A percentile compares a stretch with the other conserved stretches of the same genome.
Conservation (phyloP, 2,113 vertebrate genomes). For the Garra rufa region DNA sequence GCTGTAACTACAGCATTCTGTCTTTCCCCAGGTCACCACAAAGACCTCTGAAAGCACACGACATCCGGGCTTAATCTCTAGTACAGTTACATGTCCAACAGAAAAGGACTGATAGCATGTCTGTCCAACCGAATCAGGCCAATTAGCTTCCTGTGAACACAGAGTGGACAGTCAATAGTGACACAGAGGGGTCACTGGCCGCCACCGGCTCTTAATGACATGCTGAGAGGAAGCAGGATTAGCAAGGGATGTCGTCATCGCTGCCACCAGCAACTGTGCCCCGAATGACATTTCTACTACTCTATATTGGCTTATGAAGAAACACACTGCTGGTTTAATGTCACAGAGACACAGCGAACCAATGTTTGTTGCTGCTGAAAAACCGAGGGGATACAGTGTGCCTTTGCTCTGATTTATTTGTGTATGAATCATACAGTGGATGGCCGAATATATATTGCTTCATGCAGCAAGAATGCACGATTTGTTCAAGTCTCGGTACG, state of each 20-base stretch:
- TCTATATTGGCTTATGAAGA: neutral
- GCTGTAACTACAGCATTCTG: neutral
- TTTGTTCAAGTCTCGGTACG: conserved; percentile 9
- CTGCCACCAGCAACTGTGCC: conserved; percentile 17
- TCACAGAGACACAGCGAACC: neutral
- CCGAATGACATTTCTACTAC: conserved; percentile 5
- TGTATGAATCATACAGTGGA: conserved; percentile 12
- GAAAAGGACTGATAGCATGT: conserved; percentile 5
- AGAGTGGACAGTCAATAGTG: conserved; percentile 39
- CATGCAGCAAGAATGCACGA: conserved; percentile 6
- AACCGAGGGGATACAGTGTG: neutral
- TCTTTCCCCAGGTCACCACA: neutral
- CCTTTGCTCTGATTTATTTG: neutral
- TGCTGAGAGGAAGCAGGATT: conserved; percentile 21
- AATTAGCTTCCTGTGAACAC: conserved; percentile 46
- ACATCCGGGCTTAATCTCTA: neutral
- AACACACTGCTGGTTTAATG: neutral
- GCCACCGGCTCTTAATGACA: conserved; percentile 16
- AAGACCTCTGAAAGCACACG: neutral
- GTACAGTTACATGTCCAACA: conserved; percentile 22
- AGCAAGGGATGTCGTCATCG: conserved; percentile 27
- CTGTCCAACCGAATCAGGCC: conserved; percentile 29
- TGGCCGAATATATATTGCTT: neutral
- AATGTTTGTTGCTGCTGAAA: neutral
- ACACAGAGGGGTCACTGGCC: conserved; percentile 17